A percentile compares a stretch with the other conserved stretches of the same genome.
Conservation (phyloP, 1,140 invertebrate species). For the Heliconius hewitsoni region DNA sequence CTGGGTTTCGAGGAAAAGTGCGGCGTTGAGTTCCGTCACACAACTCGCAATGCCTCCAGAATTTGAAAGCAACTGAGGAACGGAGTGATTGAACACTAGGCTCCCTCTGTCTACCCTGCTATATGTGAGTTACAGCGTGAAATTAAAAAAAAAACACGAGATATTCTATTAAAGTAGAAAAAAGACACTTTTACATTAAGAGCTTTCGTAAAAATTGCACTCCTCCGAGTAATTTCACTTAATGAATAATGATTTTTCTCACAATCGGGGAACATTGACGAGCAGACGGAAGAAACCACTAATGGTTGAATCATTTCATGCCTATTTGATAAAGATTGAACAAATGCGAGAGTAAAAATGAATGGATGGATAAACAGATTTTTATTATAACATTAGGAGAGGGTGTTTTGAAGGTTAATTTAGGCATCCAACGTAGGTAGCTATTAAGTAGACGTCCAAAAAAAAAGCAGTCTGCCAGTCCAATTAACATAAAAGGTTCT, state of each 20-base stretch:
- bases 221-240: neutral
- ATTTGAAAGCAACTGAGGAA: no score
- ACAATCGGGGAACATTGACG: neutral
- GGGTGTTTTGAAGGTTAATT: neutral
- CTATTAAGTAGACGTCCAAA: neutral
- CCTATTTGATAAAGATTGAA: neutral
- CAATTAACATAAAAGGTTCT: constrained; percentile 32
- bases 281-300: constrained; percentile 3
- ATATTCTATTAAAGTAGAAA: neutral
- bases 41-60: no score
- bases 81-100: no score
- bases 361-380: neutral
- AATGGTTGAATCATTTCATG: neutral
- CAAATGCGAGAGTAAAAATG: neutral
- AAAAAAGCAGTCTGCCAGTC: neutral
- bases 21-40: no score
- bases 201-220: neutral
- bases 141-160: neutral
- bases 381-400: neutral
- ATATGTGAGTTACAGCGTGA: no score
- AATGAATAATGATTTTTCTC: constrained; percentile 5
- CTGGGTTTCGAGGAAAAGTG: no score
- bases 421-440: constrained; percentile 11
- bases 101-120: no score
- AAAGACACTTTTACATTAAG: neutral